Conservation (phyloP, 2,113 vertebrate genomes). For the Oreochromis spilurus region DNA sequence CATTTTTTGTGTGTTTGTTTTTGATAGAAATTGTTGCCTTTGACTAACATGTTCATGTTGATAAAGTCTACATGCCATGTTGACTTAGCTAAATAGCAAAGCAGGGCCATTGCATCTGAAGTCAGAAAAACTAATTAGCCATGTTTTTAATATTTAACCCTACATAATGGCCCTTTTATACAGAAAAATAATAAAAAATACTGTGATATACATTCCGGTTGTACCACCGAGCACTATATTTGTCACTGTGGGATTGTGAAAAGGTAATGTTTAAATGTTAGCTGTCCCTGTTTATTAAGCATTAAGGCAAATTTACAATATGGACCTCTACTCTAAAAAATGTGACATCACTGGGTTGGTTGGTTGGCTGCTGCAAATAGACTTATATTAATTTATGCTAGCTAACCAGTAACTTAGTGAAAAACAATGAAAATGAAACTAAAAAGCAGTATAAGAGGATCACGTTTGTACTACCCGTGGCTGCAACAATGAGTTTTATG, state of each 20-base stretch:
- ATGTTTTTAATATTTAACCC: not conserved
- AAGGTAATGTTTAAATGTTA: not conserved
- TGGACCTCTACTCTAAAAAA: not conserved
- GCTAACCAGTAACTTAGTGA: not conserved
- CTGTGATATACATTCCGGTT: not conserved
- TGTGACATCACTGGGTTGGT: not conserved
- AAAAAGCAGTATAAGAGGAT: not conserved
- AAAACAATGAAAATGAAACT: not conserved
- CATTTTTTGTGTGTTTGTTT: not conserved
- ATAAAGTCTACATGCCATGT: fast-evolving
- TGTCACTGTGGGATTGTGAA: not conserved
- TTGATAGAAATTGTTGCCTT: not conserved
- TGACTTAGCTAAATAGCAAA: not conserved
- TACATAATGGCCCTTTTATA: not conserved
- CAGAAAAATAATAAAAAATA: not conserved
- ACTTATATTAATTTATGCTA: not conserved
- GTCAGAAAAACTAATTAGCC: not conserved
- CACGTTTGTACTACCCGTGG: not conserved
- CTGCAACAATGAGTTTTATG: not conserved
- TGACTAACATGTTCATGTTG: not conserved
- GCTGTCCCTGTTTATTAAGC: not conserved
- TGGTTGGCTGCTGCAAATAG: not conserved
- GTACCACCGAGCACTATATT: fast-evolving
- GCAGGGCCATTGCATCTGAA: fast-evolving
- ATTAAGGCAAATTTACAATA: not conserved